These are phyloP conservation scores for Propithecus deckenii DNA, from an alignment of 2,797 vertebrate genomes.

Conservation along the genomic window DNA sequence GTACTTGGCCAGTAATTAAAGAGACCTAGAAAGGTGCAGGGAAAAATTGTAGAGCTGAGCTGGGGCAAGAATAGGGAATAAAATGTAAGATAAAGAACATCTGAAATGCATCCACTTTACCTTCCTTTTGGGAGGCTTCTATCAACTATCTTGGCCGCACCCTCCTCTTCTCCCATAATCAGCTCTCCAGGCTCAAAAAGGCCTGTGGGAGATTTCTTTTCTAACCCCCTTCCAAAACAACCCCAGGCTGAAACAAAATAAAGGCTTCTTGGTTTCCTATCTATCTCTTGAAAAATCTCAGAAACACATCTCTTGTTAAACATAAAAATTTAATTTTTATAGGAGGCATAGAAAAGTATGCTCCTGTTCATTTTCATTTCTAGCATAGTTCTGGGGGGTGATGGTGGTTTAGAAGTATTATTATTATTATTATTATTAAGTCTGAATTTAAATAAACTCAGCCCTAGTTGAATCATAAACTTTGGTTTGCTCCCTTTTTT, in stretches of 20 bases:
- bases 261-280: background rate
- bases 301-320: background rate
- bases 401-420: background rate
- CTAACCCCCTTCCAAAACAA: background rate
- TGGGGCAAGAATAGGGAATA: background rate
- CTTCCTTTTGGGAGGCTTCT: background rate
- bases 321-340: background rate
- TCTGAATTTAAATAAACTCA: slow-evolving; percentile 18
- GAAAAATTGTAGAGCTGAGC: background rate
- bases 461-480: background rate
- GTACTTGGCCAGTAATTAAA: background rate
- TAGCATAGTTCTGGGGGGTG: background rate
- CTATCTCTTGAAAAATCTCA: background rate
- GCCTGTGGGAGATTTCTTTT: background rate
- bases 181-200: background rate
- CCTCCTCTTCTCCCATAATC: background rate
- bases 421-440: background rate
- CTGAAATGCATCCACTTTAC: background rate
- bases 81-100: background rate
- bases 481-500: background rate
- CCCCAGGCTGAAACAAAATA: background rate
- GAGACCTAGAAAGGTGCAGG: background rate
- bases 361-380: background rate
- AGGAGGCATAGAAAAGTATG: background rate
- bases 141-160: too few species aligned